Evolutionary conservation across 2,888 invertebrate genomes (phyloP), one percentile per base, ranked within the genome.

Genomic region (Allygus modestus): DNA sequence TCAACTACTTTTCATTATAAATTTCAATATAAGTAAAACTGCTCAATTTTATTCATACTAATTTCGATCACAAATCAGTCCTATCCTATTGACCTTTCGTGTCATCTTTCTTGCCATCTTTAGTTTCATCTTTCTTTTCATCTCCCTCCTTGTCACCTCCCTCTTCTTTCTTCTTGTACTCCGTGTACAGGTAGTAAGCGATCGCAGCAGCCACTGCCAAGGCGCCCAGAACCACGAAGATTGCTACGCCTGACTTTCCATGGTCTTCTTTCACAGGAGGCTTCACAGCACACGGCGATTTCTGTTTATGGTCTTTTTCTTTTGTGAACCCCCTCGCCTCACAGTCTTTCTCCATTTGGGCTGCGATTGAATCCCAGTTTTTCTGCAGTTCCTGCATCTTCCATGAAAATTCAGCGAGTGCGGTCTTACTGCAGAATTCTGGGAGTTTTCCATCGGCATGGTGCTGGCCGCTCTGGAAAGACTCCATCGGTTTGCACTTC

Each of bases 331-430:
- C 65, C 5, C 31, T 4, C 11, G 26, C 65, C 28, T 28, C 26
- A 15, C 65, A 65, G 20, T 65, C 65, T 31, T 65, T 65, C 65
- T 65, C 65, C 65, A 65, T 65, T 11, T 12, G 15, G 17, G 31
- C 1, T 0, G 46, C 23, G 7, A 77, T 43, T 9, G 1, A 11
- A 4, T 46, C 75, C 75, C 75, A 77, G 23, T 46, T 37, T 26
- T 77, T 77, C 51, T 77, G 75, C 15, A 77, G 26, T 12, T 77
- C 75, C 28, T 43, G 1, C 20, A 77, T 46, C 28, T 46, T 77
- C 46, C 23, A 28, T 7, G 75, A n/a, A 20, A 37, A 77, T 37
- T 77, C 75, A 0, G 20, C 26, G 23, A 41, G 33, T 41, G 37
- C 37, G 5, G 41, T 37, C 41, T 71, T 33, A 11, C 37, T 69